Conservation (phyloP, 2,113 vertebrate genomes). For the Alexandromys fortis region DNA sequence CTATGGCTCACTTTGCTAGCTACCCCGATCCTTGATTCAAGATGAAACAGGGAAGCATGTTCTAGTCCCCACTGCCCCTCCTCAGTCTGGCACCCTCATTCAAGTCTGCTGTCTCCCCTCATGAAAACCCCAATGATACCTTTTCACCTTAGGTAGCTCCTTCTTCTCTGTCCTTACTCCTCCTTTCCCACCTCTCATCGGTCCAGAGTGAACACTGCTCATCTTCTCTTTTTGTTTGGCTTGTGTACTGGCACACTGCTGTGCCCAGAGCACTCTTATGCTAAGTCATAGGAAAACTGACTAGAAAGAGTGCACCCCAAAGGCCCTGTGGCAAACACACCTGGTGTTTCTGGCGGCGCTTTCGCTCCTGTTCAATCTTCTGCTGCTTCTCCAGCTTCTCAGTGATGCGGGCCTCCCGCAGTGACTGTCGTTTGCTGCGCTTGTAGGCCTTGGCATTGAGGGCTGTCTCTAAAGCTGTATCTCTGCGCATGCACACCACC, state of each 20-base stretch:
- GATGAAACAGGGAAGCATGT: fast-evolving
- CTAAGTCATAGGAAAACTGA: neutral
- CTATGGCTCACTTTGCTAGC: neutral
- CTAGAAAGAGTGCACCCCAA: neutral
- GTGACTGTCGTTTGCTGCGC: constrained; percentile 96
- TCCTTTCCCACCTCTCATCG: neutral
- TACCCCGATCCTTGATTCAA: neutral
- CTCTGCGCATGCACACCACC: constrained; percentile 97
- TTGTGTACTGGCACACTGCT: neutral
- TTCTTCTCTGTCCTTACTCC: no score
- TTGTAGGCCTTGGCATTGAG: constrained; percentile 98
- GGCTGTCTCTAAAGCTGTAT: constrained; percentile 96
- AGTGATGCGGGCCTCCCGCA: constrained; percentile 96
- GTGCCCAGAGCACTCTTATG: neutral
- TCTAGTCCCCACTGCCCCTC: neutral
- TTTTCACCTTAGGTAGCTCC: neutral
- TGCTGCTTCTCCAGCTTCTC: constrained; percentile 99
- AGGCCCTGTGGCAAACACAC: constrained; percentile 74
- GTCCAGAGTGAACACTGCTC: fast-evolving
- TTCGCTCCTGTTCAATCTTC: constrained; percentile 98
- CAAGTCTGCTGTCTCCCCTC: neutral
- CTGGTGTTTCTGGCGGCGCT: constrained; percentile 98
- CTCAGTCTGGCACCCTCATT: neutral
- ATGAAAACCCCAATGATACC: neutral
- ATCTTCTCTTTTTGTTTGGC: neutral